These are phyloP conservation scores for Microctonus brassicae DNA, from an alignment of 2,888 invertebrate species.

Conservation along the genomic window DNA sequence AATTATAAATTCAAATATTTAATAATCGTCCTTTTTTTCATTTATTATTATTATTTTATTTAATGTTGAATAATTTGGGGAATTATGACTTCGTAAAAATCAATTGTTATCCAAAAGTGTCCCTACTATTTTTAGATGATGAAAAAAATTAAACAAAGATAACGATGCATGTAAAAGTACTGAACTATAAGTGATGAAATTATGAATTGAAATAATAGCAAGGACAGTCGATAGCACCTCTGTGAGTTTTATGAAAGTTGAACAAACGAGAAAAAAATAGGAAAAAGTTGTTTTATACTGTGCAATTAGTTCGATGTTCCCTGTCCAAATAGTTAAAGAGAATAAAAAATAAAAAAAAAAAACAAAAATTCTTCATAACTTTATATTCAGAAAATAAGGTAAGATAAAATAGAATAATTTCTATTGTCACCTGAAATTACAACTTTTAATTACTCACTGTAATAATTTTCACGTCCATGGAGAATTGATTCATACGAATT, in stretches of 20 bases:
- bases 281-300: too few relatives aligned
- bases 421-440: slow-evolving; percentile 11
- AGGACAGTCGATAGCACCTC: neutral
- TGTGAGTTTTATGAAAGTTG: too few relatives aligned
- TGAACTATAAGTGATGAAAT: neutral
- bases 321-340: neutral
- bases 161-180: neutral
- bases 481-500: slow-evolving; percentile 12
- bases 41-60: too few relatives aligned
- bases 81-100: too few relatives aligned
- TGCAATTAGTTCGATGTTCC: too few relatives aligned
- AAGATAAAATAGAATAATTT: neutral
- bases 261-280: neutral
- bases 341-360: too few relatives aligned
- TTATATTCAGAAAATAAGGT: slow-evolving; percentile 5
- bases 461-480: neutral
- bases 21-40: too few relatives aligned
- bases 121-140: neutral
- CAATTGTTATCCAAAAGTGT: neutral
- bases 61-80: too few relatives aligned
- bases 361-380: slow-evolving; percentile 10
- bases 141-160: neutral
- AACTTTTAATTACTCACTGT: slow-evolving; percentile 9
- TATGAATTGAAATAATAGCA: neutral
- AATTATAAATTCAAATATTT: too few relatives aligned